Conservation (phyloP, 1,140 invertebrate species). For the Teleogryllus occipitalis region DNA sequence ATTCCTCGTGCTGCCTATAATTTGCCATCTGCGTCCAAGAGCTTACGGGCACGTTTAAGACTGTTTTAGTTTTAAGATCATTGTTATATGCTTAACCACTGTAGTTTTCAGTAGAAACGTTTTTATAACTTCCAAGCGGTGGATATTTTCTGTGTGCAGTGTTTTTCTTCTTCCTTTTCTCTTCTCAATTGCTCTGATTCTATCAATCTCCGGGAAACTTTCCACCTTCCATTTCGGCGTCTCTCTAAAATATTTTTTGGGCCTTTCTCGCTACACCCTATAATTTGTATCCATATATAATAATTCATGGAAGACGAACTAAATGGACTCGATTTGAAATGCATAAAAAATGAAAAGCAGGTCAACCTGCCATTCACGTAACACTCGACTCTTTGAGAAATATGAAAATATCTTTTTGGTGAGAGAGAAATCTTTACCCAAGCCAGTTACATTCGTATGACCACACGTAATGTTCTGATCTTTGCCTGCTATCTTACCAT, state of each 20-base stretch:
- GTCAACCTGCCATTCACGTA: background rate
- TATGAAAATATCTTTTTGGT: too few relatives aligned
- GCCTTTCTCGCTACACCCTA: background rate
- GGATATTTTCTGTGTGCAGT: slow-evolving; percentile 4
- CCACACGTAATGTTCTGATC: too few relatives aligned
- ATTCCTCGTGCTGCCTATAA: background rate
- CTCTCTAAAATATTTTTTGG: background rate
- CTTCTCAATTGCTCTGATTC: slow-evolving; percentile 4
- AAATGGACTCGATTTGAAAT: background rate
- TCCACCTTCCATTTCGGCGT: background rate
- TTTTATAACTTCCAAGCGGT: background rate
- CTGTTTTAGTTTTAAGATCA: slow-evolving; percentile 5
- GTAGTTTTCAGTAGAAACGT: slow-evolving; percentile 1
- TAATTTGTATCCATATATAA: slow-evolving; percentile 2
- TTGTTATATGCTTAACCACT: background rate
- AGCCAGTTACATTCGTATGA: too few relatives aligned
- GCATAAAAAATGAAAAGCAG: background rate
- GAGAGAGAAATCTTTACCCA: too few relatives aligned
- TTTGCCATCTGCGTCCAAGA: background rate
- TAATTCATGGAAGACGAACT: background rate
- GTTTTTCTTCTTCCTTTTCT: background rate
- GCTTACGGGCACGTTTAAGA: background rate
- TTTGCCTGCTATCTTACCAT: too few relatives aligned
- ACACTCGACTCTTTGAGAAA: too few relatives aligned
- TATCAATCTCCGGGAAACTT: background rate